Evolutionary conservation across 2,113 vertebrate genomes (phyloP).

Genomic region (Myotis yumanensis): DNA sequence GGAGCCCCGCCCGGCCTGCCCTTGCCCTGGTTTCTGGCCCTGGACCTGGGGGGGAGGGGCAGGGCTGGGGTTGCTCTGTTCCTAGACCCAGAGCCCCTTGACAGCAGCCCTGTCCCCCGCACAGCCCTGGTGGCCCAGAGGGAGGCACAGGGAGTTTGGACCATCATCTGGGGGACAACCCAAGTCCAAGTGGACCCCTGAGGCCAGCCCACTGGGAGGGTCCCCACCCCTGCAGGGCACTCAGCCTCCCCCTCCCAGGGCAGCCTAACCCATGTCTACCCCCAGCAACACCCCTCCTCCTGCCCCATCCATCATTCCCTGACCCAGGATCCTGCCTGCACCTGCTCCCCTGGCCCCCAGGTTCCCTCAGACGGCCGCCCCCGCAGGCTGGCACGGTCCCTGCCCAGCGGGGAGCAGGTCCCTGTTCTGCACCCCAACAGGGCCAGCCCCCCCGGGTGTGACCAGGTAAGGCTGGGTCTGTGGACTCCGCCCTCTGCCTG

Average conservation of each 20-base stretch:
- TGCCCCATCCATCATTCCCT: accelerated
- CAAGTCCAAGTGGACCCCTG: accelerated
- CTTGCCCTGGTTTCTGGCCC: neutral
- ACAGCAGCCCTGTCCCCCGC: neutral
- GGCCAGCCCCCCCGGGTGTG: accelerated
- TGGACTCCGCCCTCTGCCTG: neutral
- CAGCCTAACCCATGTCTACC: too few species aligned
- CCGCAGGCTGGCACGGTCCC: neutral
- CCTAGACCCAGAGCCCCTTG: neutral
- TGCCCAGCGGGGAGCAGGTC: neutral
- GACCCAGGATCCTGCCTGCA: accelerated
- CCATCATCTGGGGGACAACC: accelerated
- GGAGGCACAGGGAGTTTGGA: accelerated
- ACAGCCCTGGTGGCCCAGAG: accelerated
- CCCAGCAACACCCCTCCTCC: too few species aligned
- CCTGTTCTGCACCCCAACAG: neutral
- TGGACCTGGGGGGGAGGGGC: accelerated
- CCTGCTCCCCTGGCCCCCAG: accelerated
- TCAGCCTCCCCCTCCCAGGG: accelerated
- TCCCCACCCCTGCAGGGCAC: accelerated
- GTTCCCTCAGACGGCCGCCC: accelerated
- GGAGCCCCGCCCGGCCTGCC: accelerated
- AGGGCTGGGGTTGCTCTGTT: accelerated
- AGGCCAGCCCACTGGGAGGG: accelerated
- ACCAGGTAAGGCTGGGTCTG: neutral